phyloP scores from a whole-genome alignment of 2,797 vertebrate genomes.

The Sphenodon punctatus region DNA sequence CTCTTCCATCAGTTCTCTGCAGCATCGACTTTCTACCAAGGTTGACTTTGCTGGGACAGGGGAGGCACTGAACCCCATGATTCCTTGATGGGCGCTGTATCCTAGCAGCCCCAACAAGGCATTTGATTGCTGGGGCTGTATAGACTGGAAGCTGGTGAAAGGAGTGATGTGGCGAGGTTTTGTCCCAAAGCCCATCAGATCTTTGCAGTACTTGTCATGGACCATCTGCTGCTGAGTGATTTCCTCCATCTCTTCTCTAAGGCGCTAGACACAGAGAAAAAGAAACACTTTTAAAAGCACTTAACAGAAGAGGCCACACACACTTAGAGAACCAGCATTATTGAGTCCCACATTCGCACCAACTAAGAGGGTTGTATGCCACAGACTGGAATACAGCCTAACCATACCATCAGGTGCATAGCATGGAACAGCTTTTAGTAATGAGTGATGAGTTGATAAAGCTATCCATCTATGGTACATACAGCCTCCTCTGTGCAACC shows the following conservation, averaged over 20 bases:
- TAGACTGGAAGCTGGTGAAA: constrained; percentile 95
- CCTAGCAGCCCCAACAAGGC: constrained; percentile 94
- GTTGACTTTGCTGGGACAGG: constrained; percentile 89
- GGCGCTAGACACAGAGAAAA: constrained; percentile 77
- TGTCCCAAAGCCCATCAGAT: constrained; percentile 93
- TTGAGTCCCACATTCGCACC: neutral
- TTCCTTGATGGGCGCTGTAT: constrained; percentile 91
- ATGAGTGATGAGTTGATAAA: neutral
- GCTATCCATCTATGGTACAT: neutral
- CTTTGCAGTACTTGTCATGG: constrained; percentile 97
- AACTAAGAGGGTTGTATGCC: neutral
- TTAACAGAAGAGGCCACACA: neutral
- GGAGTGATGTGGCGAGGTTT: constrained; percentile 97
- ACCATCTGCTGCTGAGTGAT: constrained; percentile 98
- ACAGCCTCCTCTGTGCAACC: neutral
- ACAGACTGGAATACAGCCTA: neutral
- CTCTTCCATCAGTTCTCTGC: constrained; percentile 97
- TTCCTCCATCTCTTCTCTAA: constrained; percentile 99
- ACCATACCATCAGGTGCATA: neutral
- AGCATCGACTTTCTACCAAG: constrained; percentile 95
- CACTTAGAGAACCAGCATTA: neutral
- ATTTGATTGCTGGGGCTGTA: constrained; percentile 94
- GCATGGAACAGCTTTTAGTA: neutral
- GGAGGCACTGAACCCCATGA: constrained; percentile 89
- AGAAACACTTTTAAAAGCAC: neutral